Evolutionary conservation across 2,113 vertebrate genomes (phyloP).

Genomic region (Uropsilus gracilis): DNA sequence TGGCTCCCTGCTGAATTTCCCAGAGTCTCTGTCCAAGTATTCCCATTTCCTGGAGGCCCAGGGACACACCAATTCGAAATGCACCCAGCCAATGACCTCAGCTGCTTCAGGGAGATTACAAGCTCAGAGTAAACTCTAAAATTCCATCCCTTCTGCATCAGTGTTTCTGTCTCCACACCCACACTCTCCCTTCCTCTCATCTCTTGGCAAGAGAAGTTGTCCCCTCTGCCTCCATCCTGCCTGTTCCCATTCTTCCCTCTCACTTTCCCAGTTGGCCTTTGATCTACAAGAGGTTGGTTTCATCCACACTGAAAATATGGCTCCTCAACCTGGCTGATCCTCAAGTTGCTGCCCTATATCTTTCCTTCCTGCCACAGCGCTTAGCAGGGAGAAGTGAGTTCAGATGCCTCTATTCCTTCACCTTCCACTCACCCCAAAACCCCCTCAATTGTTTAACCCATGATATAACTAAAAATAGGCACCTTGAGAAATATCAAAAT

Average conservation of each 20-base stretch:
- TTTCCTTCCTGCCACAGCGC: not conserved
- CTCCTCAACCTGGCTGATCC: not conserved
- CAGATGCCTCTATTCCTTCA: not conserved
- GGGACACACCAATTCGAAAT: not conserved
- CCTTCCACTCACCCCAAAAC: not conserved
- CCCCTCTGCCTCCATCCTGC: not conserved
- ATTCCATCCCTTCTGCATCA: not conserved
- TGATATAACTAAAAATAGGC: not conserved
- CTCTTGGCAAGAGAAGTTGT: not conserved
- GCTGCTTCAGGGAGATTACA: not conserved
- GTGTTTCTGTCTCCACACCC: not conserved
- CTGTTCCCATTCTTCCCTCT: not conserved
- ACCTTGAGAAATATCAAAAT: not conserved
- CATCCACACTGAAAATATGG: not conserved
- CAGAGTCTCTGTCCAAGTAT: not conserved
- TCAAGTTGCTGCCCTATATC: too few species aligned
- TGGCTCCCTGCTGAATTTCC: conserved; percentile 21
- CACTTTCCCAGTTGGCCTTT: not conserved
- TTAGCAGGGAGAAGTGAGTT: not conserved
- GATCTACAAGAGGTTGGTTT: not conserved
- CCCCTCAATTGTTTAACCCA: not conserved
- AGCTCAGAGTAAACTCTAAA: not conserved
- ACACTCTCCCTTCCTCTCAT: not conserved
- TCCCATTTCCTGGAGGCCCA: not conserved
- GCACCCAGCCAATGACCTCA: not conserved